Evolutionary conservation across 2,888 invertebrate genomes (phyloP).

Genomic region (Orchesellides sinensis): DNA sequence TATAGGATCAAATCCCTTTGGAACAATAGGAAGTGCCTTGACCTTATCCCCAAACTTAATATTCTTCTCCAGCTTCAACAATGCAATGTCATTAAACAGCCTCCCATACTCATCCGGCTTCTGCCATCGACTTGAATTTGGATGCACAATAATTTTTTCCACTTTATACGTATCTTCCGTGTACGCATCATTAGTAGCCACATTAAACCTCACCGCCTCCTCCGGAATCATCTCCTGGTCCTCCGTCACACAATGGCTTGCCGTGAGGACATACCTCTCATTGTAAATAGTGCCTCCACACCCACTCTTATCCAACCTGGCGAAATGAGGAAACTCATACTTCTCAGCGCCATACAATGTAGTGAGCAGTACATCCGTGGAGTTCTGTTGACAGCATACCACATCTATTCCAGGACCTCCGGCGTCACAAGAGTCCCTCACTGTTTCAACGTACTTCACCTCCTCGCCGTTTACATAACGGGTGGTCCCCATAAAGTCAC

Average conservation of each 20-base stretch:
- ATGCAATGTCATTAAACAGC: slow-evolving; percentile 23
- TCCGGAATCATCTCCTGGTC: background rate
- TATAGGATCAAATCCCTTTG: slow-evolving; percentile 3
- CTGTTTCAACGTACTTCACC: too few species aligned
- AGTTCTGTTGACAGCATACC: slow-evolving; percentile 28
- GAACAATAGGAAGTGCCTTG: slow-evolving; percentile 12
- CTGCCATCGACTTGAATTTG: too few species aligned
- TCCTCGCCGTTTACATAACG: too few species aligned
- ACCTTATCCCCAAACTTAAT: slow-evolving; percentile 18
- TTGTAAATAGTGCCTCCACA: slow-evolving; percentile 52
- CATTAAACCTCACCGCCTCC: too few species aligned
- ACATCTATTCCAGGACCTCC: too few species aligned
- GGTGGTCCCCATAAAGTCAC: too few species aligned
- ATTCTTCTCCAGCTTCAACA: background rate
- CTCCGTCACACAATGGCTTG: slow-evolving; percentile 5
- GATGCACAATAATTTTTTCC: too few species aligned
- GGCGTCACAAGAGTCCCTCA: too few species aligned
- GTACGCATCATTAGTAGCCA: too few species aligned
- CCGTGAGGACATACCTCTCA: slow-evolving; percentile 22
- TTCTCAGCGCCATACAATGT: slow-evolving; percentile 16
- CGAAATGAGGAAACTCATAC: slow-evolving; percentile 37
- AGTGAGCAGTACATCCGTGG: background rate
- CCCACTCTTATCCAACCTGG: background rate
- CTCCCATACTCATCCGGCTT: too few species aligned
- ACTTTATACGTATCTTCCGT: too few species aligned